Percentiles rank a stretch among this genome's conserved stretches.
Conservation (phyloP, 2,797 vertebrate species). For the Syndactyla subalaris region DNA sequence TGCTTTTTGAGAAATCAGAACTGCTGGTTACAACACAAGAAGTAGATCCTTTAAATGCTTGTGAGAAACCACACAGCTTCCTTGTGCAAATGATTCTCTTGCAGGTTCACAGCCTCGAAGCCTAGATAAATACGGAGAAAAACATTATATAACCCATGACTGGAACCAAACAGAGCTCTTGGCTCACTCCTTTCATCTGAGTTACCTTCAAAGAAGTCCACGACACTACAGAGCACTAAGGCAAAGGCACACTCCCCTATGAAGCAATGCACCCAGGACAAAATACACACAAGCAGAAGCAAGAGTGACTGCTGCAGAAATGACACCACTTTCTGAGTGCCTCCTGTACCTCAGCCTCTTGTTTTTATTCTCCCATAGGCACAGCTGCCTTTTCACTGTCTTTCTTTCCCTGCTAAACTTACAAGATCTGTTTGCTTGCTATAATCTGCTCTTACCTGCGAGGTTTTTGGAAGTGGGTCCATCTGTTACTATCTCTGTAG, state of each 20-base stretch:
- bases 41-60: neutral
- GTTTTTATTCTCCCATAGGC: neutral
- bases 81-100: neutral
- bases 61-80: neutral
- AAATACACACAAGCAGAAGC: neutral
- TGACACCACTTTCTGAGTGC: neutral
- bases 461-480: neutral
- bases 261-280: neutral
- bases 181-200: neutral
- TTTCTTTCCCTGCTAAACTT: neutral
- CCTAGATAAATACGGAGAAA: neutral
- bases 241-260: accelerated
- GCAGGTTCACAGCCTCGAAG: neutral
- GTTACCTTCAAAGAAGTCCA: neutral
- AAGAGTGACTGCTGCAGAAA: neutral
- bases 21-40: neutral
- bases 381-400: neutral
- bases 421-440: neutral
- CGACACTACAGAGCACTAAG: neutral
- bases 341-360: neutral
- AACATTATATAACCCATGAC: neutral
- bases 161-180: neutral
- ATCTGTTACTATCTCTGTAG: neutral
- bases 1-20: neutral
- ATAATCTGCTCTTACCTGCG: neutral